Base-by-base conservation (phyloP, 2,113 vertebrate species). In the Podarcis raffonei region DNA sequence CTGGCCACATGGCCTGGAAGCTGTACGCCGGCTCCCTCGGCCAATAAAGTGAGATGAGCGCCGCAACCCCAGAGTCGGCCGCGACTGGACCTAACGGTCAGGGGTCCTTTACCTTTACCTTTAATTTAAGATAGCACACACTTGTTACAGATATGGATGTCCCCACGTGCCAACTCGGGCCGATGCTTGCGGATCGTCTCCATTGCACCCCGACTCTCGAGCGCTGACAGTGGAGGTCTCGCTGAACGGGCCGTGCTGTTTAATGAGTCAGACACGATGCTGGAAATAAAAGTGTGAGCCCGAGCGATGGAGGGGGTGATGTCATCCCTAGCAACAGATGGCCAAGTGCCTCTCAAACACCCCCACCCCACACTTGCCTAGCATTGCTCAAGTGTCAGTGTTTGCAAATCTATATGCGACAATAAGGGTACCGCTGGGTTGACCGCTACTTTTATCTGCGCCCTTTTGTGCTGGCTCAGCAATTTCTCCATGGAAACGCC, bases 251-350 rank as follows among this genome's bases (percentile, higher is more conserved):
- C 57, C 6, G 35, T 3, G 15, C 87, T 96, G 94, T 92, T 95
- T 88, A 94, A 92, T 15, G 78, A 89, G 81, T 42, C 84, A 81
- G 69, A 78, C 79, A 85, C 83, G 89, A 81, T 91, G 89, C 72
- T 0, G 0, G 57, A 89, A 71, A 90, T 92, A 87, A 87, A 5
- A 53, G 48, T 4, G 18, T 18, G 87, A 79, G 80, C 82, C 48
- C 48, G 91, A 87, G 94, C 85, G 6, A 81, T 91, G 62, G 93
- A 87, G 16, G 81, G 81, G 57, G 59, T 97, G 96, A 97, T 96
- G 96, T 97, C 96, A 97, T 94, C 94, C 95, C 81, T 90, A 90
- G 95, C 95, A 95, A 95, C 95, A 96, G 95, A 94, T 94, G 96
- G 95, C 90, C 90, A 85, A 92, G 89, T 89, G 72, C 85, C 87